These are phyloP conservation scores for Australoheros scitulus DNA, from an alignment of 2,113 vertebrate genomes.

Conservation along the genomic window DNA sequence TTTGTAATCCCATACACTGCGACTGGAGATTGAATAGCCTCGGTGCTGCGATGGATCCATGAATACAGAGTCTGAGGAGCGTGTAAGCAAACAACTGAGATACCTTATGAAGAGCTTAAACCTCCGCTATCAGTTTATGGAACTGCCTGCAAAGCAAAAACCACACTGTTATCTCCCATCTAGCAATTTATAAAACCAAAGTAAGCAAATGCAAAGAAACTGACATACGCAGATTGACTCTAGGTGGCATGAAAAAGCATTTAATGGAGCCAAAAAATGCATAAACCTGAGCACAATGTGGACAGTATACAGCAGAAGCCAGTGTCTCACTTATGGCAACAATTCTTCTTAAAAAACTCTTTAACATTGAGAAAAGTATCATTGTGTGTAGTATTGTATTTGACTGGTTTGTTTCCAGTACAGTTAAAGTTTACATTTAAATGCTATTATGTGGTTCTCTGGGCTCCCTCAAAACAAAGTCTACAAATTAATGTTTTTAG, in stretches of 20 bases:
- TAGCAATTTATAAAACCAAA: conserved; percentile 1
- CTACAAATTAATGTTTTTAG: background rate
- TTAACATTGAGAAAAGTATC: too few relatives aligned
- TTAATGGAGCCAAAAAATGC: background rate
- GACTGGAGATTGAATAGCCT: conserved; percentile 23
- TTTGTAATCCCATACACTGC: conserved; percentile 52
- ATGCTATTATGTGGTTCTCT: background rate
- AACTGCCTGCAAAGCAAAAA: conserved; percentile 42
- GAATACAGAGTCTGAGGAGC: conserved; percentile 29
- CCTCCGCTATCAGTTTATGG: conserved; percentile 25
- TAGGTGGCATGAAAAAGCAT: background rate
- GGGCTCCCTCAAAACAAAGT: background rate
- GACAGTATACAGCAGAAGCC: background rate
- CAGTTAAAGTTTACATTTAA: fast-evolving
- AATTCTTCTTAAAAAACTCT: too few relatives aligned
- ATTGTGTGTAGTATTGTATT: background rate
- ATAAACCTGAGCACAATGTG: background rate
- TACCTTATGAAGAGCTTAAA: conserved; percentile 30
- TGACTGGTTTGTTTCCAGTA: background rate
- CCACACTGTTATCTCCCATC: background rate
- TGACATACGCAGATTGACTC: background rate
- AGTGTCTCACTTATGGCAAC: background rate
- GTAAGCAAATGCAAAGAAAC: background rate
- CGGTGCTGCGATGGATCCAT: conserved; percentile 11
- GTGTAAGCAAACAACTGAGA: conserved; percentile 23